Evolutionary conservation across 2,888 invertebrate species (phyloP).

Genomic region (Steinernema carpocapsae): DNA sequence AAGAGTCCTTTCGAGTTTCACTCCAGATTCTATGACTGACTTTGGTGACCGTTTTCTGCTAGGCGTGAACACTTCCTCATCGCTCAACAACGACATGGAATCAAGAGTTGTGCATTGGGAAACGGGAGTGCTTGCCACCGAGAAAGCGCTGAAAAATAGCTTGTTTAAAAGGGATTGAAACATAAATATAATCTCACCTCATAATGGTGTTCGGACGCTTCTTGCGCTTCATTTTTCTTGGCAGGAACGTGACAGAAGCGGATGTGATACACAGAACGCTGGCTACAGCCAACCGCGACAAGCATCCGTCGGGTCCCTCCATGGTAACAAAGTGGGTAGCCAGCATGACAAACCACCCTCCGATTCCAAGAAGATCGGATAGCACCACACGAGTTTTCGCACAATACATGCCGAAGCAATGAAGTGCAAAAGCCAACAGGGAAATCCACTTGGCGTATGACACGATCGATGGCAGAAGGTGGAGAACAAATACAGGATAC

Average conservation of each 20-base stretch:
- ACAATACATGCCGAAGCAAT: neutral
- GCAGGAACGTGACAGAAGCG: conserved; percentile 34
- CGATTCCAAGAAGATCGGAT: conserved; percentile 37
- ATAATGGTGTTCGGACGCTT: conserved; percentile 40
- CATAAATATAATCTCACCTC: neutral
- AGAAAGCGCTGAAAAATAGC: conserved; percentile 58
- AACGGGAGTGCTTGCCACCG: conserved; percentile 56
- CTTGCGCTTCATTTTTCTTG: conserved; percentile 40
- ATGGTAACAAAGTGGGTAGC: neutral
- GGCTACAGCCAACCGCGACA: conserved; percentile 32
- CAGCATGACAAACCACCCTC: conserved; percentile 25
- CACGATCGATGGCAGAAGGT: neutral
- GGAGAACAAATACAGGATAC: conserved; percentile 10
- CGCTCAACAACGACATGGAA: neutral
- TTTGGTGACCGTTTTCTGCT: neutral
- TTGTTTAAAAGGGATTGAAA: too few species aligned
- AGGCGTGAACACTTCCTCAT: neutral
- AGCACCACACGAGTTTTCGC: conserved; percentile 29
- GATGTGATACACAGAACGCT: conserved; percentile 3
- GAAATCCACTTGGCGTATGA: neutral
- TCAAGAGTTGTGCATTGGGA: conserved; percentile 56
- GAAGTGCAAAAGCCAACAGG: neutral
- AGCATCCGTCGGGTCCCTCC: neutral
- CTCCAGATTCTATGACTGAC: neutral
- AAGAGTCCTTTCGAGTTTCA: neutral